A percentile compares a stretch with the other conserved stretches of the same genome.
Evolutionary conservation across 1,140 invertebrate genomes (phyloP).

Genomic region (Dermatophagoides farinae): DNA sequence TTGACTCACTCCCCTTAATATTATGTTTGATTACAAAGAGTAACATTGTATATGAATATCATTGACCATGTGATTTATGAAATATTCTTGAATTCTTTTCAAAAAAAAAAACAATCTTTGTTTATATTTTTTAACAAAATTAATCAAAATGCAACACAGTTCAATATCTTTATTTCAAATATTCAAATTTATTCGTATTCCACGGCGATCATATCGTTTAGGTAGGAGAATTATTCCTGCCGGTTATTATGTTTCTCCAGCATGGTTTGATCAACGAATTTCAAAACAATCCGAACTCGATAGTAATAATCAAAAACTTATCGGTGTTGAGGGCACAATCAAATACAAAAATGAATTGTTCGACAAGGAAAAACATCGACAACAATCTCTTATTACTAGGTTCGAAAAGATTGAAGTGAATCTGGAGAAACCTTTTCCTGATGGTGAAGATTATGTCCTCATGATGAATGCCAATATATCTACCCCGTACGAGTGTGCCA

Average conservation of each 20-base stretch:
- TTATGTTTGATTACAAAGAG: too few relatives aligned
- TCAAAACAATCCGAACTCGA: neutral
- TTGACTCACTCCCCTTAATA: too few relatives aligned
- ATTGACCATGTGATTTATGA: too few relatives aligned
- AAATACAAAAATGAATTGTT: slow-evolving; percentile 39
- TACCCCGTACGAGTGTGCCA: slow-evolving; percentile 72
- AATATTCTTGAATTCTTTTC: too few relatives aligned
- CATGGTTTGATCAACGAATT: slow-evolving; percentile 2
- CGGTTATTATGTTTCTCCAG: neutral
- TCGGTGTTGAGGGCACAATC: neutral
- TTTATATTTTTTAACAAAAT: too few relatives aligned
- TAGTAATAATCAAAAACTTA: neutral
- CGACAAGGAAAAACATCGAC: slow-evolving; percentile 49
- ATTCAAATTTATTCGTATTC: too few relatives aligned
- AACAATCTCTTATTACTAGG: slow-evolving; percentile 44
- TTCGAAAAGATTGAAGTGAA: slow-evolving; percentile 78
- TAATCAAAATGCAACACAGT: too few relatives aligned
- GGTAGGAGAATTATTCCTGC: neutral
- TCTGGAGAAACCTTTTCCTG: slow-evolving; percentile 41
- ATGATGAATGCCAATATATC: slow-evolving; percentile 81
- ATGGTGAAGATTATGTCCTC: slow-evolving; percentile 41
- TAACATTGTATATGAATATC: too few relatives aligned
- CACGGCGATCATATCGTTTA: slow-evolving; percentile 2
- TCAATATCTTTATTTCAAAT: too few relatives aligned
- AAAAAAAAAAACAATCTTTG: too few relatives aligned